Evolutionary conservation across 2,888 invertebrate genomes (phyloP).

Genomic region (Polylopha cassiicola): DNA sequence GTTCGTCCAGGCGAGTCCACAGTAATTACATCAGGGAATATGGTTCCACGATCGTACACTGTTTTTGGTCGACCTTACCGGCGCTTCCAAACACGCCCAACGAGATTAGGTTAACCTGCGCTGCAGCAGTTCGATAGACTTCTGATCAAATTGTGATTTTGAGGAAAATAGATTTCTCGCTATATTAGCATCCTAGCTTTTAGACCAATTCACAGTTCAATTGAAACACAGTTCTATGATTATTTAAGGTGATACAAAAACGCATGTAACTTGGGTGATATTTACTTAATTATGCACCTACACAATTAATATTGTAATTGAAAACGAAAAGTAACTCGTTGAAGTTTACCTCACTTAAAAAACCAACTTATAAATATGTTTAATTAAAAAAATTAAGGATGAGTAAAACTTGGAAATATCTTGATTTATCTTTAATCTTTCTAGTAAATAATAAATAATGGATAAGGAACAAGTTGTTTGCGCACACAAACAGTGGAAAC

Average conservation of each 20-base stretch:
- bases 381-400: too few relatives aligned
- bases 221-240: too few relatives aligned
- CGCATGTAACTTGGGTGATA: too few relatives aligned
- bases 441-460: too few relatives aligned
- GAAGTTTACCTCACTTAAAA: too few relatives aligned
- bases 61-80: conserved; percentile 44
- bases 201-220: too few relatives aligned
- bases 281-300: too few relatives aligned
- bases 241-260: too few relatives aligned
- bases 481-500: conserved; percentile 9
- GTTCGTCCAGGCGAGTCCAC: conserved; percentile 52
- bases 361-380: too few relatives aligned
- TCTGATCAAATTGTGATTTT: conserved; percentile 21
- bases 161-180: conserved; percentile 9
- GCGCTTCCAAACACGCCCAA: conserved; percentile 30
- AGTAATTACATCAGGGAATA: conserved; percentile 74
- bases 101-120: conserved; percentile 22
- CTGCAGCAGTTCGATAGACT: conserved; percentile 14
- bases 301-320: too few relatives aligned
- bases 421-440: conserved; percentile 3
- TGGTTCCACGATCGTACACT: conserved; percentile 39
- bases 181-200: not conserved
- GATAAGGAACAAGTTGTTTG: conserved; percentile 11
- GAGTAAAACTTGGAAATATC: too few relatives aligned
- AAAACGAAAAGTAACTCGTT: too few relatives aligned